These are phyloP conservation scores for Psammodynastes pulverulentus DNA, from an alignment of 2,113 vertebrate species.

Conservation along the genomic window DNA sequence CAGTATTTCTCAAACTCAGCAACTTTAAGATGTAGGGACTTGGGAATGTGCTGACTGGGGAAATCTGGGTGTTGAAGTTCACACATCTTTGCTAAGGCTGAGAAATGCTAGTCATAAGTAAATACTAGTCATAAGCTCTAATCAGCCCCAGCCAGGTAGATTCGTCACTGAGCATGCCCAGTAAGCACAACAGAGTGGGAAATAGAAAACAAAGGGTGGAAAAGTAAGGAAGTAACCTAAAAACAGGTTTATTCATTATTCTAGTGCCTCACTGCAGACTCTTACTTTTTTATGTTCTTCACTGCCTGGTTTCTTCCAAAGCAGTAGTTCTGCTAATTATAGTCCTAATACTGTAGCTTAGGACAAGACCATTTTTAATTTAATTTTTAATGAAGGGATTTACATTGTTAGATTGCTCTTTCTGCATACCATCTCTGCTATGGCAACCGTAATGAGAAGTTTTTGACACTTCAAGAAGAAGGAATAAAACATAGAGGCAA, in stretches of 20 bases:
- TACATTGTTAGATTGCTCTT: conserved; percentile 9
- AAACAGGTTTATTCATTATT: neutral
- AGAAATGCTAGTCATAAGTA: neutral
- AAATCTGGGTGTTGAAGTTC: neutral
- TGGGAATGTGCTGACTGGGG: neutral
- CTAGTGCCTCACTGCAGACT: neutral
- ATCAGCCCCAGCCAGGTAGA: neutral
- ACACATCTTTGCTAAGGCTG: neutral
- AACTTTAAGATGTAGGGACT: neutral
- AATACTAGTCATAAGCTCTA: no score
- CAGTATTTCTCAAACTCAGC: neutral
- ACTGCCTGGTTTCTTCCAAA: conserved; percentile 5
- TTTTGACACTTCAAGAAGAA: neutral
- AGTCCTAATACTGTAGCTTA: conserved; percentile 5
- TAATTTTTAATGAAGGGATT: conserved; percentile 2
- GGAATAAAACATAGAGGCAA: conserved; percentile 2
- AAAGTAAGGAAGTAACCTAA: neutral
- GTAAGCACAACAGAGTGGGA: neutral
- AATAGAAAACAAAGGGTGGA: neutral
- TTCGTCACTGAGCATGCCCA: neutral
- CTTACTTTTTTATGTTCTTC: neutral
- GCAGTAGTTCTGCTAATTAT: neutral
- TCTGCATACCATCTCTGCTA: neutral
- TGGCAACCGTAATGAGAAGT: conserved; percentile 2
- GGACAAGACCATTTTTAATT: conserved; percentile 8